These are phyloP conservation scores for Pandemis heparana DNA, from an alignment of 2,888 invertebrate species.

Conservation along the genomic window DNA sequence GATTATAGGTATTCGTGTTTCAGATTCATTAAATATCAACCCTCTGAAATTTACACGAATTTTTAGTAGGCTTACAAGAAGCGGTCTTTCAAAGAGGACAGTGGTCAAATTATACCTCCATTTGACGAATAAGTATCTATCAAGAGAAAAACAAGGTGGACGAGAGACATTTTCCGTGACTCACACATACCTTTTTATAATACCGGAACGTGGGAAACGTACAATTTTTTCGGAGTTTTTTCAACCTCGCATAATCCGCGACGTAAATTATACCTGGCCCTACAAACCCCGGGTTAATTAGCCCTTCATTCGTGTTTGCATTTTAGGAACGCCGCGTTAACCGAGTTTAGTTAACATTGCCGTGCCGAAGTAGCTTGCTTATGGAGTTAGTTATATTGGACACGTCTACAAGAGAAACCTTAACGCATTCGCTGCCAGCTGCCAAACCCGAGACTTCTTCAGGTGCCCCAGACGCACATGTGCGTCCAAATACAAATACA, in stretches of 20 bases:
- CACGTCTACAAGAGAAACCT: not conserved
- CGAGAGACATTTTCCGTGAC: not conserved
- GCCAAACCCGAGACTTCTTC: too few species aligned
- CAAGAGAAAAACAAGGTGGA: too few species aligned
- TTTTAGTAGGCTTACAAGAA: too few species aligned
- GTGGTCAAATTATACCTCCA: too few species aligned
- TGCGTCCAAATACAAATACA: too few species aligned
- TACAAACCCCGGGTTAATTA: conserved; percentile 11
- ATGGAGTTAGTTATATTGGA: not conserved
- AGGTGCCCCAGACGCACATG: too few species aligned
- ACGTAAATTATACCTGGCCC: not conserved
- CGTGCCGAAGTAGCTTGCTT: not conserved
- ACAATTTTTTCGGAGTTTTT: not conserved
- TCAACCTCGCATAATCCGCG: not conserved
- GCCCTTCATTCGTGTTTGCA: conserved; percentile 19
- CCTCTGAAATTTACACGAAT: too few species aligned
- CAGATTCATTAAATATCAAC: too few species aligned
- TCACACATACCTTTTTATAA: not conserved
- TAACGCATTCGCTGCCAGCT: too few species aligned
- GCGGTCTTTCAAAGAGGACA: too few species aligned
- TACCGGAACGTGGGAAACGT: not conserved
- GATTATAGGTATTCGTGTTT: too few species aligned
- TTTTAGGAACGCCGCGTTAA: conserved; percentile 13
- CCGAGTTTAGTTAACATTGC: not conserved
- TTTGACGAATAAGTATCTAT: too few species aligned